Percentiles rank a stretch among this genome's conserved stretches.
Conservation (phyloP, 2,797 vertebrate genomes). For the Manis pentadactyla region DNA sequence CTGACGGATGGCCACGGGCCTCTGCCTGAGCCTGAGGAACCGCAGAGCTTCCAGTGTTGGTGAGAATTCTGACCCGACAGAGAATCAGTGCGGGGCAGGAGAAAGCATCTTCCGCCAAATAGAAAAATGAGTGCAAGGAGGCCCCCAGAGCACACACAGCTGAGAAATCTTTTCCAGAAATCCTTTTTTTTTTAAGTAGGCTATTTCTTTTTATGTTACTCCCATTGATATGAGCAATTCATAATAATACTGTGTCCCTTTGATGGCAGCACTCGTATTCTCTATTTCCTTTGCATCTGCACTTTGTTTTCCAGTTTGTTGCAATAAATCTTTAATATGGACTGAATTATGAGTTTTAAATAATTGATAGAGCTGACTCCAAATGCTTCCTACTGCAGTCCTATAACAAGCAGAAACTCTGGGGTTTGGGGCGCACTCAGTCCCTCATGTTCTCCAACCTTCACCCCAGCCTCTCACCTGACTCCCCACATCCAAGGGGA, state of each 20-base stretch:
- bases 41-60: neutral
- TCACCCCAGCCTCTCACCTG: neutral
- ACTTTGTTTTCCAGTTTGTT: conserved; percentile 72
- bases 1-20: accelerated
- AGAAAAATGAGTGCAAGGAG: neutral
- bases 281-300: neutral
- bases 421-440: neutral
- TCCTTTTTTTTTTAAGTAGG: neutral
- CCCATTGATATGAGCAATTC: neutral
- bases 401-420: neutral
- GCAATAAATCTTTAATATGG: conserved; percentile 78
- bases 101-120: neutral
- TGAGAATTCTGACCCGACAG: neutral
- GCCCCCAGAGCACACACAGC: neutral
- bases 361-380: conserved; percentile 66
- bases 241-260: neutral
- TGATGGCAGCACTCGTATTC: neutral
- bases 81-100: neutral
- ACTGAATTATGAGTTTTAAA: conserved; percentile 76
- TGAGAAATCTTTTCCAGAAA: neutral
- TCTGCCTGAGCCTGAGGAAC: neutral
- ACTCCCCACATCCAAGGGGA: neutral
- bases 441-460: neutral
- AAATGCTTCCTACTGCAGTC: neutral
- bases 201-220: neutral